Evolutionary conservation across 2,797 vertebrate species (phyloP).

Genomic region (Propithecus perrieri): DNA sequence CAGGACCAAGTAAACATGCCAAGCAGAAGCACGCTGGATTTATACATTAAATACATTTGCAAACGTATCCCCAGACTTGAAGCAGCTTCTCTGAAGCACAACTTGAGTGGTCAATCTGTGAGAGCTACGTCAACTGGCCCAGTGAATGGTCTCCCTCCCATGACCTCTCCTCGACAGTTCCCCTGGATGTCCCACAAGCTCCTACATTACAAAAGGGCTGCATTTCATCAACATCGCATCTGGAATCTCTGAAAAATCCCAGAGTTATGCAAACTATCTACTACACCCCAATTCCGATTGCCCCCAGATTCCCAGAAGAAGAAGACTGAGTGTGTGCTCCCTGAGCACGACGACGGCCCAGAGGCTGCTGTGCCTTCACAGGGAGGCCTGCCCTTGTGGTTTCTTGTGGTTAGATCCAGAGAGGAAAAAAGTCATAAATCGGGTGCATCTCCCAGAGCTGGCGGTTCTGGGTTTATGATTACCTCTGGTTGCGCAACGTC

Average conservation of each 20-base stretch:
- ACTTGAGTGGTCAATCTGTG: background rate
- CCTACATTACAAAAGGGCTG: background rate
- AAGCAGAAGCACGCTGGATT: background rate
- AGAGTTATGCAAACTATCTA: background rate
- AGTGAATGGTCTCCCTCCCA: background rate
- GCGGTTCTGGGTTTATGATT: background rate
- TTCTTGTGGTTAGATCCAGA: background rate
- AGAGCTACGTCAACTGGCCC: background rate
- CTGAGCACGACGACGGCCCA: background rate
- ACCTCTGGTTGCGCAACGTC: background rate
- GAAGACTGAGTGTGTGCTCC: background rate
- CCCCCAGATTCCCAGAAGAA: background rate
- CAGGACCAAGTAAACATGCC: background rate
- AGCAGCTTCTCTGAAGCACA: background rate
- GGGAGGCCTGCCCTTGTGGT: background rate
- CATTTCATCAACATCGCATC: background rate
- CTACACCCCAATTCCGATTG: background rate
- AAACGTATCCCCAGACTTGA: background rate
- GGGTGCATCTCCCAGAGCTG: background rate
- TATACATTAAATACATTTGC: background rate
- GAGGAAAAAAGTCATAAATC: background rate
- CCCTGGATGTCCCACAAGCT: background rate
- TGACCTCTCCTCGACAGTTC: background rate
- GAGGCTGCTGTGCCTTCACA: background rate
- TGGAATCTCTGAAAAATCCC: background rate